Base-by-base conservation (phyloP, 2,113 vertebrate genomes). In the Misgurnus mizolepis region DNA sequence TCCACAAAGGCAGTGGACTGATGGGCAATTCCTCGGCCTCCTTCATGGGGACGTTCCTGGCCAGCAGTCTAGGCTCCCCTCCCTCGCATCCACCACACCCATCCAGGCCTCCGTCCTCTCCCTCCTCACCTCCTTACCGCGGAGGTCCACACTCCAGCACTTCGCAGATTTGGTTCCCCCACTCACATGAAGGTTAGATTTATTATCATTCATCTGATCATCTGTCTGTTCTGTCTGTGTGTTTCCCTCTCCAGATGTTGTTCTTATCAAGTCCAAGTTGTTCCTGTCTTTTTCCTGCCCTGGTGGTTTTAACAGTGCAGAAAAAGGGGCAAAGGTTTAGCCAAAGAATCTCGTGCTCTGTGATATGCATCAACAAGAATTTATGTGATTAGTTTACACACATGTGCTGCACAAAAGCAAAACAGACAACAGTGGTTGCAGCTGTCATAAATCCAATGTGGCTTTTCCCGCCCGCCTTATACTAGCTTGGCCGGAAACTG, bases 91-190 rank as follows among this genome's bases (percentile, higher is more conserved):
- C 95, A 27, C 83, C 93, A 56, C 96, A 97, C 89, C 93, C 96
- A 0, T 89, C 95, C 0, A 94, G 95, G 85, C 93, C 96, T 5
- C 61, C 94, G 0, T 91, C 96, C 7, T 94, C 97, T 50, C 95
- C 97, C 41, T 94, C 97, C 0, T 97, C 97, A 79, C 95, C 95
- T 9, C 91, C 96, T 41, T 98, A 96, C 90, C 94, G 95, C 65
- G 90, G 92, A 0, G 92, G 94, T 69, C 94, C 97, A 50, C 97
- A 97, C 91, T 95, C 97, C 0, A 89, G 95, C 85, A 89, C 96
- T 84, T 97, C 97, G 17, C 97, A 98, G 93, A 94, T 98, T 90
- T 99, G 97, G 97, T 97, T 99, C 88, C 96, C 97, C 22, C 97
- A 98, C 90, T 95, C 97, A 55, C 97, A 98, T 7, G 97, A 99